These are phyloP conservation scores for Ophion slaviceki DNA, from an alignment of 2,888 invertebrate species.

Conservation along the genomic window DNA sequence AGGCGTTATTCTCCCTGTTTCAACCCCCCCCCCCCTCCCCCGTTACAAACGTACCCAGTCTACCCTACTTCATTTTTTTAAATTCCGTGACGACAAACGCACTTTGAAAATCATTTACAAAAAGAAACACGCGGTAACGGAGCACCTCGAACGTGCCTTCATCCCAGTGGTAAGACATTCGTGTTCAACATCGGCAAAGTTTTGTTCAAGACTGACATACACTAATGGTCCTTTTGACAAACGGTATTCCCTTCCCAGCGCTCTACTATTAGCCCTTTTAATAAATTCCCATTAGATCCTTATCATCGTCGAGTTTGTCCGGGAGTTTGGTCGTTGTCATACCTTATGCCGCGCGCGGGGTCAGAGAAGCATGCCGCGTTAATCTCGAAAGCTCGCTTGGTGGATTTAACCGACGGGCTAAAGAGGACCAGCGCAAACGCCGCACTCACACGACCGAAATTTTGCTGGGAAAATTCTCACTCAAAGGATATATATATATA, in stretches of 20 bases:
- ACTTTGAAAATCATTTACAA: neutral
- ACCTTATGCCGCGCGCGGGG: neutral
- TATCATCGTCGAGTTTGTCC: slow-evolving; percentile 42
- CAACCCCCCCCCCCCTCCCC: too few relatives aligned
- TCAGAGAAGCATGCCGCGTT: slow-evolving; percentile 8
- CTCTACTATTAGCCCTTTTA: slow-evolving; percentile 20
- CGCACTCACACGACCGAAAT: slow-evolving; percentile 15
- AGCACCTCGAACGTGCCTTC: neutral
- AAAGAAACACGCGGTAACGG: neutral
- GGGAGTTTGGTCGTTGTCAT: slow-evolving; percentile 20
- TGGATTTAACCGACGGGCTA: slow-evolving; percentile 20
- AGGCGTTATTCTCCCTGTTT: too few relatives aligned
- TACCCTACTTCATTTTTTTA: too few relatives aligned
- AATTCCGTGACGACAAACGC: neutral
- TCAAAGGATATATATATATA: neutral
- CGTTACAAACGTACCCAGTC: too few relatives aligned
- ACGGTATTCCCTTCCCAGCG: neutral
- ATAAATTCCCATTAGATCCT: slow-evolving; percentile 41
- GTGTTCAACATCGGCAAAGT: neutral
- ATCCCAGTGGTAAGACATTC: neutral
- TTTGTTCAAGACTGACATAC: neutral
- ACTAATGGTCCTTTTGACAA: neutral
- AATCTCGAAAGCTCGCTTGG: slow-evolving; percentile 31
- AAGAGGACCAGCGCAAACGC: slow-evolving; percentile 18
- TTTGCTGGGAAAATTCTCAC: neutral